phyloP scores from a whole-genome alignment of 2,797 vertebrate genomes.

The Microchirus variegatus region DNA sequence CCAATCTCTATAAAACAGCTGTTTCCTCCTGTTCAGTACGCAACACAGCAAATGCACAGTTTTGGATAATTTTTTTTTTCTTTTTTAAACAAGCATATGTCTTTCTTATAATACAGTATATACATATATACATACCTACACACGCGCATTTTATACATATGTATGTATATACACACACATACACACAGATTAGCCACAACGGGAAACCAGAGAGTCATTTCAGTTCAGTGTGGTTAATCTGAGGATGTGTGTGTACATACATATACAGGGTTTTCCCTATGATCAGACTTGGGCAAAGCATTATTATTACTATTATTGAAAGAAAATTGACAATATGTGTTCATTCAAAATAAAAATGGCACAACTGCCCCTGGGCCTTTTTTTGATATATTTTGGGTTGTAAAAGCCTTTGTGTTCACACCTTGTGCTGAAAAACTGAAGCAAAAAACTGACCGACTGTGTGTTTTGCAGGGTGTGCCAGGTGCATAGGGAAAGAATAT shows the following conservation, averaged over 20 bases:
- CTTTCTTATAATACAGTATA: conserved; percentile 40
- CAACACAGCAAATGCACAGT: conserved; percentile 88
- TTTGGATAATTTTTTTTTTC: conserved; percentile 74
- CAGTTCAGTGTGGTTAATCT: neutral
- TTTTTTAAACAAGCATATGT: conserved; percentile 85
- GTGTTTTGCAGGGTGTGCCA: too few relatives aligned
- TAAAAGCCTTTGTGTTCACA: too few relatives aligned
- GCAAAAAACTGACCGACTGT: too few relatives aligned
- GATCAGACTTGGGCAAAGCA: neutral
- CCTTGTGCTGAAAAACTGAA: too few relatives aligned
- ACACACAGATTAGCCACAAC: neutral
- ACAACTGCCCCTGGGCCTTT: too few relatives aligned
- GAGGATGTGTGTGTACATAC: conserved; percentile 1
- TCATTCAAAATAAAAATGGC: too few relatives aligned
- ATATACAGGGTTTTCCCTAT: neutral
- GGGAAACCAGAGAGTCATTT: neutral
- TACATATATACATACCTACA: conserved; percentile 38
- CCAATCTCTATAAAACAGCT: conserved; percentile 86
- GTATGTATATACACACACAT: neutral
- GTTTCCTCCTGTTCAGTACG: conserved; percentile 81
- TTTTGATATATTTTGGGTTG: too few relatives aligned
- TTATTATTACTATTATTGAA: neutral
- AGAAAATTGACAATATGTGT: neutral
- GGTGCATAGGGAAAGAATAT: too few relatives aligned
- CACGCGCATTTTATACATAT: neutral